Base-by-base conservation (phyloP, 1,140 invertebrate genomes). In the Drosophila lacteicornis region DNA sequence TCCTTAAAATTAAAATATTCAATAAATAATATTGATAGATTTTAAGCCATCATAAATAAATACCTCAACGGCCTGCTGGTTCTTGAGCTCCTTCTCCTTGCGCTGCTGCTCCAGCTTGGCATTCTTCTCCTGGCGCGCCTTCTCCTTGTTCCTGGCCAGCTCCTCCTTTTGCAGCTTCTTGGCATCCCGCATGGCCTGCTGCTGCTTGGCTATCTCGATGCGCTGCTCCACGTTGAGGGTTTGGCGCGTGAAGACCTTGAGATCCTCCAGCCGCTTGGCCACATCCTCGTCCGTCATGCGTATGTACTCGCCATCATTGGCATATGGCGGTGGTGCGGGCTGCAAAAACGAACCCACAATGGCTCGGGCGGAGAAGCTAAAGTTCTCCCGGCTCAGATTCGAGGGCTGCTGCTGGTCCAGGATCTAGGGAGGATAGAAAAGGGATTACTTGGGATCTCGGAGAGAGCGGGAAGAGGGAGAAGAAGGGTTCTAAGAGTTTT, bases 261-360 rank as follows among this genome's bases (percentile, higher is more conserved):
- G 60, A 57, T 93, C 92, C 62, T 93, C 92, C 17, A 93, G 56
- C 40, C 92, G 82, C 91, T 95, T 95, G 56, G 94, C 94, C 56
- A 95, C 95, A 77, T 96, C 95, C 25, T 94, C 93, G 82, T 95
- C 95, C 53, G 94, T 94, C 86, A 95, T 94, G n/a, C 94, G 92
- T 53, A 95, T 93, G 22, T 94, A 94, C 67, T 95, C 95, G 33
- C 93, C 93, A 71, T 94, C 94, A 55, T 93, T 91, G 45, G 93
- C 93, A 84, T 93, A 93, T 63, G 94, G 93, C 57, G 95, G 94
- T n/a, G 94, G 93, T 22, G 94, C 94, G 0, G 95, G 94, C 88
- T 98, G 97, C 17, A 98, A 93, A 91, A 98, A 99, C 62, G 98
- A 97, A 8, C 98, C 98, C 43, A 99, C 95, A 55, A 98, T 95